Evolutionary conservation across 2,113 vertebrate genomes (phyloP), one percentile per base, ranked within the genome.

Genomic region (Oryzias melastigma): DNA sequence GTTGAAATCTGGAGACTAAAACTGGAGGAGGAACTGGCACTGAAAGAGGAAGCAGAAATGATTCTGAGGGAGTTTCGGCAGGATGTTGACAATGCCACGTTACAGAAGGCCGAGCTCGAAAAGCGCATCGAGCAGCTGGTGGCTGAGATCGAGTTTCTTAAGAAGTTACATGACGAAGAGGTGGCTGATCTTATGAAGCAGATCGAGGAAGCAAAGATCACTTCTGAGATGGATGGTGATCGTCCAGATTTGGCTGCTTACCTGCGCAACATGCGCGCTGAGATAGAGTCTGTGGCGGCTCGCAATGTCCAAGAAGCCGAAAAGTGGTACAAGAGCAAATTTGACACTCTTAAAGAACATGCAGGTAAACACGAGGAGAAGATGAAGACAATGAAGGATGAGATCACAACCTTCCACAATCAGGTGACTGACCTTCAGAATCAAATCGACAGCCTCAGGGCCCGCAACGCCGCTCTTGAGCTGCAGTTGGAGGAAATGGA

Each of bases 311-410:
- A 91, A 67, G 92, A 93, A 57, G 91, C 92, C 0, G 92, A 93
- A 71, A 92, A 90, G 61, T 93, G 92, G 91, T 93, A 93, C 88
- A 93, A 92, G 80, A 68, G 71, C 76, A 93, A 93, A 67, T 92
- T 93, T 14, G 88, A 93, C 75, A 87, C 85, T 0, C 89, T 93
- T 17, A 93, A 93, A 50, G 73, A 83, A 47, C 85, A 91, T 0
- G 90, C 91, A 1, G 72, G 84, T 62, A 93, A 92, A 69, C 70
- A 90, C 0, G 89, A 93, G 58, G 77, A 73, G 8, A 82, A 92
- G 20, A 91, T 91, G 84, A 87, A 81, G 62, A 72, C 48, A 77
- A 92, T 92, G 83, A 93, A 88, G 80, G 85, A 92, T 0, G 92
- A 93, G 68, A 93, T 93, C 70, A 81, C 63, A 15, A 82, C 84